Base-by-base conservation (phyloP, 2,113 vertebrate species). In the Xiphophorus maculatus region DNA sequence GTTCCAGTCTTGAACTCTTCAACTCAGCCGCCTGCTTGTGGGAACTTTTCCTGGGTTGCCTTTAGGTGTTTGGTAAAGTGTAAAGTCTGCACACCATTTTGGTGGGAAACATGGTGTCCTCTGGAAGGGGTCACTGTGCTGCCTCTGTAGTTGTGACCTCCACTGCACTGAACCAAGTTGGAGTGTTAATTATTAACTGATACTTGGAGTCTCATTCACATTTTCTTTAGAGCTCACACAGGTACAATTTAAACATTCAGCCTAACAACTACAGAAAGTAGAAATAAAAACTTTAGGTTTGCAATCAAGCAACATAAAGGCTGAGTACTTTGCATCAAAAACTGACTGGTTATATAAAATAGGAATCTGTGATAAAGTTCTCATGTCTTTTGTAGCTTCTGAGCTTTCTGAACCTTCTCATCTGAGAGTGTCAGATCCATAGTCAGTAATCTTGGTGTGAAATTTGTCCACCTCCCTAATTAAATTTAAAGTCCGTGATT, bases 401-500 rank as follows among this genome's bases (percentile, higher is more conserved):
- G 66, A 32, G 48, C 17, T 27, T 58, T 73, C 70, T 78, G 83
- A 81, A 79, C 71, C 81, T 91, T 89, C 90, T 84, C 84, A 91
- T 81, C 78, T 48, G 66, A 63, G 27, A 80, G 86, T 88, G 86
- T 86, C 72, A 86, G 73, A 76, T 44, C 64, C 71, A 68, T 12
- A 77, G 83, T 88, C 82, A 88, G 83, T 81, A 83, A 78, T 71
- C 44, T 61, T 58, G 74, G 90, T 84, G 90, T 90, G 89, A 92
- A 69, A 80, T 74, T 4, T 63, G 48, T 77, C 82, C 88, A 85
- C 83, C 69, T 84, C 62, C 14, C 37, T 54, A 35, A 74, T 84
- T 77, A 73, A 87, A 83, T 62, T 66, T 67, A 74, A 76, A 74
- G 76, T 76, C 71, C 9, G 27, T 58, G 61, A 75, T 80, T 79